Evolutionary conservation across 1,140 invertebrate species (phyloP).

Genomic region (Drosophila albomicans): DNA sequence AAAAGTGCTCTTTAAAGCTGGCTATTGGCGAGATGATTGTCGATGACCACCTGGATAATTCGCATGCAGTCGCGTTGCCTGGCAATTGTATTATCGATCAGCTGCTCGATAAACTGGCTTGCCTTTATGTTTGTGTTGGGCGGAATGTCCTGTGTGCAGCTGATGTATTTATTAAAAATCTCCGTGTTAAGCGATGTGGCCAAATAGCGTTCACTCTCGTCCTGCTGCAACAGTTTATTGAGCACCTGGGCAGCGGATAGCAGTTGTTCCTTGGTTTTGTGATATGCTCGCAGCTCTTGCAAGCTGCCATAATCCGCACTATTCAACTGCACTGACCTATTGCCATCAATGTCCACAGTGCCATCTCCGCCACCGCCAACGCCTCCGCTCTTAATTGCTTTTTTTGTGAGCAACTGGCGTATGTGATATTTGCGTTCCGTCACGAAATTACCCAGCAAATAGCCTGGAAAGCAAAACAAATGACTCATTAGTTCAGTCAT

Average conservation of each 20-base stretch:
- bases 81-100: conserved; percentile 78
- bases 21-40: conserved; percentile 75
- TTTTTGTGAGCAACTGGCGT: conserved; percentile 72
- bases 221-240: conserved; percentile 71
- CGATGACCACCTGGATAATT: conserved; percentile 77
- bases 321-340: conserved; percentile 58
- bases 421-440: conserved; percentile 82
- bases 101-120: conserved; percentile 77
- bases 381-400: conserved; percentile 50
- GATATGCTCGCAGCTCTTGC: conserved; percentile 73
- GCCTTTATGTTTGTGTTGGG: conserved; percentile 76
- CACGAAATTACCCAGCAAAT: conserved; percentile 82
- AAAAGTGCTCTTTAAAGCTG: conserved; percentile 53
- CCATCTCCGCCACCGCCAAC: conserved; percentile 14
- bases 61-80: conserved; percentile 77
- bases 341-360: conserved; percentile 18
- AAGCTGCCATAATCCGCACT: conserved; percentile 72
- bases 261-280: conserved; percentile 72
- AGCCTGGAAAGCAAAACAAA: conserved; percentile 64
- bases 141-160: conserved; percentile 80
- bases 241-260: conserved; percentile 68
- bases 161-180: conserved; percentile 82
- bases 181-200: conserved; percentile 80
- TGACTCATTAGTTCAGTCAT: conserved; percentile 56
- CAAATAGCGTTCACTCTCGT: conserved; percentile 70